These are phyloP conservation scores for Tyrannus savana DNA, from an alignment of 2,113 vertebrate species.

Conservation along the genomic window DNA sequence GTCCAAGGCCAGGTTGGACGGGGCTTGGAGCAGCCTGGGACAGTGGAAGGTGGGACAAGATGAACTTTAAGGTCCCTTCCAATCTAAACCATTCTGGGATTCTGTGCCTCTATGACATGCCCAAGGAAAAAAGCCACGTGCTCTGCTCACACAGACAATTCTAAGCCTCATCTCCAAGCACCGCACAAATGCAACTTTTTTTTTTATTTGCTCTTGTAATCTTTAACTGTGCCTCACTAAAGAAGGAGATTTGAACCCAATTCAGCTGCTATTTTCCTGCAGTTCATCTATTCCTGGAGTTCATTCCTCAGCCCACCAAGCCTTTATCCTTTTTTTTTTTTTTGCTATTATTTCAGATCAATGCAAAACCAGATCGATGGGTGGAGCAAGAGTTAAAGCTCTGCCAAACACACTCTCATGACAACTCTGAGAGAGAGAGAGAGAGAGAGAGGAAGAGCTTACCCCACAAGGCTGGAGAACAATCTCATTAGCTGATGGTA, in stretches of 20 bases:
- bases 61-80: background rate
- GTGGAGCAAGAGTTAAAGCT: background rate
- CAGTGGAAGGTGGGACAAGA: background rate
- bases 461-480: background rate
- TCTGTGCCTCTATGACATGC: background rate
- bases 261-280: background rate
- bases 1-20: background rate
- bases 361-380: background rate
- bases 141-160: background rate
- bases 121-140: background rate
- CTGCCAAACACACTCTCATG: background rate
- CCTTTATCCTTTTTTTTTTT: background rate
- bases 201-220: background rate
- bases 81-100: background rate
- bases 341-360: background rate
- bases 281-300: background rate
- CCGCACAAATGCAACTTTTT: background rate
- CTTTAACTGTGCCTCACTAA: background rate
- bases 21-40: background rate
- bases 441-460: background rate
- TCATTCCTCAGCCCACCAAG: background rate
- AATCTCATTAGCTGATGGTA: slow-evolving; percentile 22
- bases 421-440: background rate
- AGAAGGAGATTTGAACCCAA: background rate
- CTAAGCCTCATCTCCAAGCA: background rate